Base-by-base conservation (phyloP, 2,888 invertebrate genomes). In the Epinotia brunnichana region DNA sequence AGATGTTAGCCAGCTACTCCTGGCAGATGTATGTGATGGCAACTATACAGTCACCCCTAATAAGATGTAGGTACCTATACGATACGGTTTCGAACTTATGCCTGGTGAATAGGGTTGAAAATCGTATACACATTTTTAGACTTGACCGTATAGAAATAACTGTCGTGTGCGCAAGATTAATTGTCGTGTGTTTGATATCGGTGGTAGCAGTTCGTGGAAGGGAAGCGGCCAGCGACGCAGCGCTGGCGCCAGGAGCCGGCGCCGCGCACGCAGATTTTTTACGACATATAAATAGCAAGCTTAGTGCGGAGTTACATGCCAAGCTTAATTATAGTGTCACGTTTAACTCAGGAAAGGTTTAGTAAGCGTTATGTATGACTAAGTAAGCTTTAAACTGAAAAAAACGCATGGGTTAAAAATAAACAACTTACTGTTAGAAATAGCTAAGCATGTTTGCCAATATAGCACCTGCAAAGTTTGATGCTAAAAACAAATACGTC, bases 181-280 rank as follows among this genome's bases (percentile, higher is more conserved):
- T 82, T 80, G 77, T 80, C 80, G 82, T 80, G 80, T 81, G 82
- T 83, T 82, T 82, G 82, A 84, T 85, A 87, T 84, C 82, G 84
- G 84, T 82, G 86, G 85, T 84, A 84, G 84, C 78, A 84, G 77
- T 92, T 92, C 91, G 88, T 88, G 90, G 91, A 92, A 92, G 82
- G 59, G 61, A 53, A 64, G 60, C 87, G 82, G 83, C 79, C 83
- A 80, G 76, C 82, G 82, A 77, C 78, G 80, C 83, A 79, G 78
- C 81, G 69, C 67, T 82, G 92, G 92, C 92, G 92, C 92, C 92
- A 87, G 73, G 76, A 77, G 76, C 74, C 84, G 90, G 92, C 92
- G 91, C 91, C 91, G 61, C 54, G 67, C 61, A 67, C 72, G 62
- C 66, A 54, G 57, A 59, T 68, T 68, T 73, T 69, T 54, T 69